These are phyloP conservation scores for Clivina fossor DNA, from an alignment of 2,888 invertebrate species.

Conservation along the genomic window DNA sequence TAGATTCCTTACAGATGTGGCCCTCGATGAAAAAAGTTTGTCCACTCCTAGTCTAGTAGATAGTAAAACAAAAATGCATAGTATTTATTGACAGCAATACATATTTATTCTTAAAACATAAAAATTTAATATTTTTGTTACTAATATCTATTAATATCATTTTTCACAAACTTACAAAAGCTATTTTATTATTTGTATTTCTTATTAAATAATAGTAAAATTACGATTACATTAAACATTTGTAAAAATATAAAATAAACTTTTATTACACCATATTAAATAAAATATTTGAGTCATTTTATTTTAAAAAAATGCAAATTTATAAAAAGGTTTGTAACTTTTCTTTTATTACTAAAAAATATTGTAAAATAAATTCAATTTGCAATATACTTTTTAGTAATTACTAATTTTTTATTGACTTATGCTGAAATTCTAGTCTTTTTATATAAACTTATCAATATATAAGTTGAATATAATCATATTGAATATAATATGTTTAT, in stretches of 20 bases:
- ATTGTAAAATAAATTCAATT: no score
- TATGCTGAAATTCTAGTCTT: neutral
- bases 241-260: neutral
- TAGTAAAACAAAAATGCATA: no score
- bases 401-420: neutral
- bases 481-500: no score
- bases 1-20: no score
- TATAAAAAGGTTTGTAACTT: neutral
- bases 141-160: neutral
- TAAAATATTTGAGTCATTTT: neutral
- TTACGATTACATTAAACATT: neutral
- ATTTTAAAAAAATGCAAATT: no score
- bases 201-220: neutral
- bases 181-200: neutral
- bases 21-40: no score
- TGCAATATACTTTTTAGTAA: neutral
- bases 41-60: no score
- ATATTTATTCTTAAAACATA: no score
- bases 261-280: neutral
- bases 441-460: no score
- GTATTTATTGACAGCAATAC: no score
- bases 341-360: neutral
- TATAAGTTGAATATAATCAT: no score
- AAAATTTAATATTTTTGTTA: no score
- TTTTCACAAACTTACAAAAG: neutral